Evolutionary conservation across 2,888 invertebrate species (phyloP), one percentile per base, ranked within the genome.

Genomic region (Thecocarcelia acutangulata): DNA sequence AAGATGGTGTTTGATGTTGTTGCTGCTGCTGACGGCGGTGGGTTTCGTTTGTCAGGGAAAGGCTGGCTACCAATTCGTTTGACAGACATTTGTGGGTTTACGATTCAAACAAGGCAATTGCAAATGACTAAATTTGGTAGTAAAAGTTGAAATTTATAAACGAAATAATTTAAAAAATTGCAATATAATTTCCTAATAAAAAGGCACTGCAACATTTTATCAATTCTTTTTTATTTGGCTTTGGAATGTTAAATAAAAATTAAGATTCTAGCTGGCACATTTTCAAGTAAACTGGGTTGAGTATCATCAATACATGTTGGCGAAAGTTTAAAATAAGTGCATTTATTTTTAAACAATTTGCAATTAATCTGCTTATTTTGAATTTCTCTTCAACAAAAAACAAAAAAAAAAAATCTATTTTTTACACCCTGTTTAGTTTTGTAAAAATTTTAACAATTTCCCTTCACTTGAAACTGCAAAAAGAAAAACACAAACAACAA

Each of bases 381-480:
- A 28, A 28, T 28, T 28, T 28, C 28, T 28, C 28, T 28, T 28
- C 28, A 33, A 33, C 4, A 33, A 33, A 9, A 33, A 9, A 33
- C 1, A 3, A 33, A 5, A 33, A 3, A 9, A 33, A 33, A 33
- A 33, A 9, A 8, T 8, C 44, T 50, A 40, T 52, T 33, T 66
- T 63, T 44, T 46, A 70, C 75, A 75, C 75, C 46, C 80, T 73
- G 50, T 77, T 81, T 74, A 50, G 77, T 52, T 61, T 48, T 21
- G 54, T 24, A 68, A 58, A 37, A 63, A 77, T 81, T 81, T 76
- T n/a, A 72, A 50, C 72, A 81, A 73, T 68, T 80, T 72, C 19
- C 66, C 19, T 75, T 63, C 9, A 40, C 5, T 40, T 40, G n/a
- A 40, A 50, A 24, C 17, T 15, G 17, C 3, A 33, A 3, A 46